Percentiles rank a stretch among this genome's conserved stretches.
These are phyloP conservation scores for Bovichtus diacanthus DNA, from an alignment of 2,797 vertebrate genomes.

Conservation along the genomic window DNA sequence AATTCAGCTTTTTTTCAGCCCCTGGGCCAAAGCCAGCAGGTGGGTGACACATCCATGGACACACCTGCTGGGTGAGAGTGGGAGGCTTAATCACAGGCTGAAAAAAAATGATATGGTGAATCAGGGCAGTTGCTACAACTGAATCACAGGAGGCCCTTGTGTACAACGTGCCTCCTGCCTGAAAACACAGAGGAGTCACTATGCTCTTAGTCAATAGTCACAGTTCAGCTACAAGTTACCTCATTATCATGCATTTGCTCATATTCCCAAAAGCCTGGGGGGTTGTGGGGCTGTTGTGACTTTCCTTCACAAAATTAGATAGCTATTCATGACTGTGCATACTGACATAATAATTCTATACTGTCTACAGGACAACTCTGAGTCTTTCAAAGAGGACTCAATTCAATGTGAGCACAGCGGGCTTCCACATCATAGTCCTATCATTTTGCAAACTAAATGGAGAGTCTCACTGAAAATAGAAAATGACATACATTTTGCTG, in stretches of 20 bases:
- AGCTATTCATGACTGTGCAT: conserved; percentile 29
- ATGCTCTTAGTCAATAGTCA: conserved; percentile 34
- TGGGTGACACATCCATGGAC: conserved; percentile 50
- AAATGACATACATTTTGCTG: neutral
- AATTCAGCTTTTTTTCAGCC: conserved; percentile 41
- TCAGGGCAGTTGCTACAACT: conserved; percentile 49
- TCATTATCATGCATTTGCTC: conserved; percentile 30
- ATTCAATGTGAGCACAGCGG: conserved; percentile 29
- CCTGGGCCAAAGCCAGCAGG: conserved; percentile 51
- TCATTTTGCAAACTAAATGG: conserved; percentile 1
- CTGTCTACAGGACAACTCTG: conserved; percentile 15
- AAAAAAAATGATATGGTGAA: conserved; percentile 34
- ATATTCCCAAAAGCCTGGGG: neutral
- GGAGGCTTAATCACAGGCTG: conserved; percentile 55
- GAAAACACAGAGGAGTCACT: conserved; percentile 41
- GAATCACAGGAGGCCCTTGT: conserved; percentile 36
- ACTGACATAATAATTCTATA: conserved; percentile 30
- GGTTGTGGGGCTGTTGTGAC: conserved; percentile 5
- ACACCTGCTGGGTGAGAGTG: conserved; percentile 57
- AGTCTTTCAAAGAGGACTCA: conserved; percentile 5
- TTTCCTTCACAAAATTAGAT: conserved; percentile 28
- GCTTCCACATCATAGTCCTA: neutral
- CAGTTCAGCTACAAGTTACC: conserved; percentile 31
- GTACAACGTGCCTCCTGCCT: conserved; percentile 29
- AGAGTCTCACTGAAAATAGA: conserved; percentile 5